Percentiles rank a stretch among this genome's conserved stretches.
phyloP scores from a whole-genome alignment of 1,140 invertebrate genomes.

The Drosophila nannoptera region DNA sequence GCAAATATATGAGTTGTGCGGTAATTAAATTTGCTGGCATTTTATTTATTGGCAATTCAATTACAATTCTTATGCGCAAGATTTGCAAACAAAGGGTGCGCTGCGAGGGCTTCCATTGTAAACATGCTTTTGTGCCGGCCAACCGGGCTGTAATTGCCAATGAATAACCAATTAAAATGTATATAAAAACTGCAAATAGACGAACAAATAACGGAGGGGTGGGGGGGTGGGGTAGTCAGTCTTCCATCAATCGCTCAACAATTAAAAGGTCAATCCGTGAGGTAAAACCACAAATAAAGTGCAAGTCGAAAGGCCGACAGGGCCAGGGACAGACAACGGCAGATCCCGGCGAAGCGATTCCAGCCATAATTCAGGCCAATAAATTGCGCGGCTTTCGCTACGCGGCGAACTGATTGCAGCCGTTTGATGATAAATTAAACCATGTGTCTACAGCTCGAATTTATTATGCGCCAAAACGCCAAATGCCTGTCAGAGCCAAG shows the following conservation, averaged over 20 bases:
- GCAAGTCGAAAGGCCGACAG: constrained; percentile 22
- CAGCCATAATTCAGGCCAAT: constrained; percentile 66
- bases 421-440: constrained; percentile 76
- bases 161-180: constrained; percentile 65
- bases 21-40: constrained; percentile 14
- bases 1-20: neutral
- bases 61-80: constrained; percentile 29
- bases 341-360: constrained; percentile 34
- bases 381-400: constrained; percentile 62
- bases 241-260: constrained; percentile 30
- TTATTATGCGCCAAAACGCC: constrained; percentile 77
- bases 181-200: constrained; percentile 51
- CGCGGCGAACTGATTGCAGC: constrained; percentile 56
- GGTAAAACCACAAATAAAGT: constrained; percentile 36
- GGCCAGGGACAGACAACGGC: neutral
- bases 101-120: neutral
- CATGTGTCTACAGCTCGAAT: constrained; percentile 71
- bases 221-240: neutral
- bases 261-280: constrained; percentile 59
- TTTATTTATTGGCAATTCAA: constrained; percentile 26
- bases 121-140: constrained; percentile 20
- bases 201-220: constrained; percentile 57
- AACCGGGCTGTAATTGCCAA: constrained; percentile 41
- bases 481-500: constrained; percentile 65
- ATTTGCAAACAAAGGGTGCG: constrained; percentile 12